Evolutionary conservation across 2,888 invertebrate species (phyloP), one percentile per base, ranked within the genome.

Genomic region (Bedellia somnulentella): DNA sequence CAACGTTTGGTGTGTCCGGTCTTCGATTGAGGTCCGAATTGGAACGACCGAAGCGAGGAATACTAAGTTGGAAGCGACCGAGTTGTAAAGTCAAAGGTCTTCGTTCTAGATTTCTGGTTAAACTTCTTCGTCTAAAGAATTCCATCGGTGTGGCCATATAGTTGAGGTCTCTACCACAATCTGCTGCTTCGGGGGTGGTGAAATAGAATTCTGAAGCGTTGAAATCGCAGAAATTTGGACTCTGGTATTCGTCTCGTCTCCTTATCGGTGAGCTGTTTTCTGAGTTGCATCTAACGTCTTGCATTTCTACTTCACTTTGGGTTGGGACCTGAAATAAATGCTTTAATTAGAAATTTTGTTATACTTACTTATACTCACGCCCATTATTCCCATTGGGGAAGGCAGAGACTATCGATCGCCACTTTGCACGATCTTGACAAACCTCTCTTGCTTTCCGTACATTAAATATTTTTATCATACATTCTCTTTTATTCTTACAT

Each of bases 1-100:
- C 59, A 0, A 71, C 66, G 30, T 63, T 58, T 0, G 75, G 75
- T 0, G 73, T 73, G 38, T 64, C 73, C 0, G 75, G 71, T 0
- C 73, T 35, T 0, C 56, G 34, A 4, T 46, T 45, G 4, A 39
- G 9, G 15, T 25, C 33, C 14, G 41, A 30, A 15, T 38, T 4
- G 6, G 42, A 31, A 0, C 68, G 38, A 0, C 59, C 54, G 28
- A 67, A 52, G 3, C 64, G 37, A 0, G 70, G 67, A 8, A 71
- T 49, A 2, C 53, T 57, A 0, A 71, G 37, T 8, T 70, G 70
- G 35, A 73, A 67, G 6, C 70, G 39, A 1, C 70, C 73, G 2
- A 75, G 39, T 16, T 71, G 73, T 1, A 73, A 37, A 0, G 73
- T 68, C 1, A 70, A 33, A 1, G 49, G 46, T 4, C 67, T 39